Base-by-base conservation (phyloP, 2,888 invertebrate species). In the Meiosimyza platycephala region DNA sequence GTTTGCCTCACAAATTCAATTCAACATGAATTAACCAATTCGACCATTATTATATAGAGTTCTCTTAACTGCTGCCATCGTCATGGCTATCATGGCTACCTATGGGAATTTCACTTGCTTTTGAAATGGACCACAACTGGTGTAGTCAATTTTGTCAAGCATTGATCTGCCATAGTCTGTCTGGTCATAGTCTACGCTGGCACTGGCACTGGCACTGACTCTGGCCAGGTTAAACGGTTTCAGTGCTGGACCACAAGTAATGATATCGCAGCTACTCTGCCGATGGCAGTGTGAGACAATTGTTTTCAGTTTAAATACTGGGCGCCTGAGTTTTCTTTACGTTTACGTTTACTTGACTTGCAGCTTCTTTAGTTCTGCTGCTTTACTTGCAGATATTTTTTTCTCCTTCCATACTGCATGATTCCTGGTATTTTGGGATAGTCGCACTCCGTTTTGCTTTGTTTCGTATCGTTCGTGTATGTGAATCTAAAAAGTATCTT, bases 351-450 rank as follows among this genome's bases (percentile, higher is more conserved):
- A 73, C 60, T 28, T 12, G 60, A 13, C 63, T 48, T 12, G 48
- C 28, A 28, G 63, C 52, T 40, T 51, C 51, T 9, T 40, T 6
- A 40, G 9, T 1, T 40, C 9, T 70, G 68, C 40, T 47, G 15
- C 18, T 55, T 67, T 11, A 18, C 50, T 15, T 16, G 22, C 28
- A 4, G 5, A 47, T 1, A 22, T 22, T 51, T 55, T 67, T 55
- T 15, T 57, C 48, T 55, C 47, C 15, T 66, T 33, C 54, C 40
- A 28, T 71, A 63, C 59, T 73, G 75, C 75, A 73, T 73, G 76
- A 77, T 77, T 78, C 77, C 74, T 78, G 77, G 76, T 78, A 78
- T 76, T 78, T 59, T 52, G 62, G 73, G 72, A 72, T 68, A 71
- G 72, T 62, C 66, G 69, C 57, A 55, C 40, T 67, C 71, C 4